phyloP scores from a whole-genome alignment of 2,888 invertebrate species.

The Euphydryas editha region DNA sequence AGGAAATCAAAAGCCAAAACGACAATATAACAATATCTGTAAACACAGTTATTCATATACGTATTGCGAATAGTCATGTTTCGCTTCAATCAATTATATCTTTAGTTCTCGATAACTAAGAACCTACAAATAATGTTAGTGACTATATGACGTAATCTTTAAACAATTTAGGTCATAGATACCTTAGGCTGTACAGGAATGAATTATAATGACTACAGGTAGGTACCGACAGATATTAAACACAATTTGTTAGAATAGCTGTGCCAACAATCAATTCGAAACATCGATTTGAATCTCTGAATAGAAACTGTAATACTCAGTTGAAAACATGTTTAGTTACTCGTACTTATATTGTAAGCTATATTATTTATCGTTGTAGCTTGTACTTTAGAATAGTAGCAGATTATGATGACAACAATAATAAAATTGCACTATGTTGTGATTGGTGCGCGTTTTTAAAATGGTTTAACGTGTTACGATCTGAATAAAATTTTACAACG shows the following conservation, averaged over 20 bases:
- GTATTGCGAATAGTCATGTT: no score
- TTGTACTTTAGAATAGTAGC: no score
- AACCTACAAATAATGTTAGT: not conserved
- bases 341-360: not conserved
- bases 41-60: no score
- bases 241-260: not conserved
- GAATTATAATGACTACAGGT: conserved; percentile 52
- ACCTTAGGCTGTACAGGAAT: conserved; percentile 52
- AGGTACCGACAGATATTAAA: conserved; percentile 9
- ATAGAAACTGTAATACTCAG: not conserved
- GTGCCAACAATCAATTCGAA: not conserved
- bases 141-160: conserved; percentile 52
- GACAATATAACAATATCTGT: no score
- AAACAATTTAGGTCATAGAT: conserved; percentile 58
- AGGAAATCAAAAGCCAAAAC: no score
- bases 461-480: no score
- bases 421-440: no score
- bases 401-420: no score
- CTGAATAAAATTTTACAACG: no score
- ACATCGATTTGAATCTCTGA: not conserved
- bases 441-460: no score
- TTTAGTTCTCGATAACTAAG: not conserved
- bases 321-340: not conserved
- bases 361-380: not conserved
- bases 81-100: conserved; percentile 10